Evolutionary conservation across 1,140 invertebrate species (phyloP).

Genomic region (Aphis craccivora): DNA sequence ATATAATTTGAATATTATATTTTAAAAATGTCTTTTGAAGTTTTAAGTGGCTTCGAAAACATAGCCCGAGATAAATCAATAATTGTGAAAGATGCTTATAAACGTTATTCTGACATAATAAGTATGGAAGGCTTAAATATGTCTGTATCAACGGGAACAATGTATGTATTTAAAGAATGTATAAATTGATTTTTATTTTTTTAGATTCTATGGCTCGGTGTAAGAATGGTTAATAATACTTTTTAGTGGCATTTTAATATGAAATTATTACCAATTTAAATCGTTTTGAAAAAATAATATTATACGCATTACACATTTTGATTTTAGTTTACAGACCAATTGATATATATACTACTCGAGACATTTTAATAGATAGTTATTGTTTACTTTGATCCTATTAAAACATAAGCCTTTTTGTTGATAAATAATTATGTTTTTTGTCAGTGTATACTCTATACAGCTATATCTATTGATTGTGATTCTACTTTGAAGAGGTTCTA

Average conservation of each 20-base stretch:
- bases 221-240: neutral
- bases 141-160: slow-evolving; percentile 59
- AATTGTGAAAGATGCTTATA: slow-evolving; percentile 58
- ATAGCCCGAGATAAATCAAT: slow-evolving; percentile 29
- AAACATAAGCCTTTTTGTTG: neutral
- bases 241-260: neutral
- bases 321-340: neutral
- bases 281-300: neutral
- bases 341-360: neutral
- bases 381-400: too few relatives aligned
- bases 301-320: neutral
- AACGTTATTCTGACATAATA: slow-evolving; percentile 59
- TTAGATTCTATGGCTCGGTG: neutral
- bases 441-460: neutral
- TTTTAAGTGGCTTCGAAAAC: neutral
- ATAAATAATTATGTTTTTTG: neutral
- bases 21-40: neutral
- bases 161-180: slow-evolving; percentile 52
- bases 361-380: too few relatives aligned
- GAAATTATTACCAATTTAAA: neutral
- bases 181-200: neutral
- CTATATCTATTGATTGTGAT: too few relatives aligned
- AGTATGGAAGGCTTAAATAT: slow-evolving; percentile 61
- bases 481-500: too few relatives aligned
- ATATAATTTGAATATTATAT: neutral